phyloP scores from a whole-genome alignment of 2,888 invertebrate species.

The Mechanitis mazaeus region DNA sequence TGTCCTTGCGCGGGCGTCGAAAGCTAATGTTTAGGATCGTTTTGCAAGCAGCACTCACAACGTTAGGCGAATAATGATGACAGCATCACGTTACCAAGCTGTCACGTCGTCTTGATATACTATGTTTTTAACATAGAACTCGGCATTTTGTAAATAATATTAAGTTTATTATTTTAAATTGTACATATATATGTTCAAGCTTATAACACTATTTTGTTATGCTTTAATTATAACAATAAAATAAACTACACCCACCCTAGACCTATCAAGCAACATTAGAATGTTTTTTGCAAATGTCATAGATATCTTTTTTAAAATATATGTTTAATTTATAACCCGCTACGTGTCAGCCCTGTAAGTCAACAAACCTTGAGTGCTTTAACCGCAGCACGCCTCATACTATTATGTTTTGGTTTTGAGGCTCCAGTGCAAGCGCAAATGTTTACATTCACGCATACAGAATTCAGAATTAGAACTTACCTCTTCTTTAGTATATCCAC shows the following conservation, averaged over 20 bases:
- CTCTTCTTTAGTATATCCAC: background rate
- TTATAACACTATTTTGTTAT: too few species aligned
- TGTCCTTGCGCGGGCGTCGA: constrained; percentile 61
- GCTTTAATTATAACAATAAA: too few species aligned
- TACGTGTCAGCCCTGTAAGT: constrained; percentile 29
- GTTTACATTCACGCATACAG: background rate
- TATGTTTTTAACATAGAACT: background rate
- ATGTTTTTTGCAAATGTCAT: too few species aligned
- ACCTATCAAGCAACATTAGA: too few species aligned
- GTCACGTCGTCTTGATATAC: constrained; percentile 17
- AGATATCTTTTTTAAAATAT: too few species aligned
- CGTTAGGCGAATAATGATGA: constrained; percentile 47
- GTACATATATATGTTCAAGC: too few species aligned
- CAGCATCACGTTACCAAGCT: constrained; percentile 12
- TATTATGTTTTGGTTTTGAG: constrained; percentile 15
- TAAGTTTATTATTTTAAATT: too few species aligned
- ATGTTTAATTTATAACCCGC: background rate
- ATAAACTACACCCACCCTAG: too few species aligned
- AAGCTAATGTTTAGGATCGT: constrained; percentile 53
- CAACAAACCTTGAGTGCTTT: constrained; percentile 53
- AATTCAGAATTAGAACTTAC: background rate
- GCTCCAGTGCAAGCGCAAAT: background rate
- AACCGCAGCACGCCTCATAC: constrained; percentile 52
- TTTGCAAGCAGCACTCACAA: constrained; percentile 59
- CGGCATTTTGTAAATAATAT: too few species aligned